Evolutionary conservation across 2,113 vertebrate genomes (phyloP).

Genomic region (Elachura formosa): DNA sequence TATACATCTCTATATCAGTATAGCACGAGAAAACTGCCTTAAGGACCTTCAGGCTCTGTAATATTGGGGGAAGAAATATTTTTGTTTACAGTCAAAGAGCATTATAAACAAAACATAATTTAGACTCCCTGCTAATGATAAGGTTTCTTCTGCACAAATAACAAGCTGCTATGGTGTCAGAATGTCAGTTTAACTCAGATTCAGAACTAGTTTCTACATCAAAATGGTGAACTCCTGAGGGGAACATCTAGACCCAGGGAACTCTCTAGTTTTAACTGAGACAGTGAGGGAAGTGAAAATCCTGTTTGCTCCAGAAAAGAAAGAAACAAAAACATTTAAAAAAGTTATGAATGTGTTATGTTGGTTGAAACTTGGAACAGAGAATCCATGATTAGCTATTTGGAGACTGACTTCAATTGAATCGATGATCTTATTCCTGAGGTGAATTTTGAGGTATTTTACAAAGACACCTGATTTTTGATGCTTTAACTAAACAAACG

Average conservation of each 20-base stretch:
- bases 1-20: neutral
- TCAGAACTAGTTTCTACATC: neutral
- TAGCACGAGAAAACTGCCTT: neutral
- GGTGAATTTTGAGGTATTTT: neutral
- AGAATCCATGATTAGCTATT: neutral
- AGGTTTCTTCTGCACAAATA: neutral
- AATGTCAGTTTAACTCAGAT: neutral
- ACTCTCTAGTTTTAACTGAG: neutral
- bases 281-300: neutral
- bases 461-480: neutral
- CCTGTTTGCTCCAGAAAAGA: neutral
- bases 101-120: neutral
- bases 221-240: neutral
- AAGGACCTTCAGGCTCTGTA: neutral
- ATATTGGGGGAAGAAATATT: neutral
- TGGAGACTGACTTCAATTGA: neutral
- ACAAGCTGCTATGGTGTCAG: neutral
- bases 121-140: neutral
- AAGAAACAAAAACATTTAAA: neutral
- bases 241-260: neutral
- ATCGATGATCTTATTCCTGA: neutral
- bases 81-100: neutral
- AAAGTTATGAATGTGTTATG: neutral
- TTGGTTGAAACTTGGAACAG: neutral
- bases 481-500: slow-evolving; percentile 23